Evolutionary conservation across 2,797 vertebrate species (phyloP).

Genomic region (Micromesistius poutassou): DNA sequence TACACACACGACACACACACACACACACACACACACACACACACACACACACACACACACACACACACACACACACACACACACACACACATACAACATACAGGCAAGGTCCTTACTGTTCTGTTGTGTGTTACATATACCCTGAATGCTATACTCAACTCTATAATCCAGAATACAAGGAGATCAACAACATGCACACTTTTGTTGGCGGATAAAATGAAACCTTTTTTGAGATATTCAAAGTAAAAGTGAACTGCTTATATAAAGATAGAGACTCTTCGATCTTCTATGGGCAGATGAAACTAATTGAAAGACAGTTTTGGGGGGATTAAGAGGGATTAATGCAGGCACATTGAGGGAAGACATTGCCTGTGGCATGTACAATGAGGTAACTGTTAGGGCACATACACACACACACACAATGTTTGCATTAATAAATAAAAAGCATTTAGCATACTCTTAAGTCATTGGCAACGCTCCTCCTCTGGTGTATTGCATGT

Average conservation of each 20-base stretch:
- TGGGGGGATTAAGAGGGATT: neutral
- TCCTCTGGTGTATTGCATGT: too few species aligned
- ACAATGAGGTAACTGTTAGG: neutral
- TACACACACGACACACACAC: neutral
- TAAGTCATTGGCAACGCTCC: too few species aligned
- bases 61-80: neutral
- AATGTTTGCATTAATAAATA: constrained; percentile 1
- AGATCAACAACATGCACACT: neutral
- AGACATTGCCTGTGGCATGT: neutral
- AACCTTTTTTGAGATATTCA: neutral
- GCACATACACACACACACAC: neutral
- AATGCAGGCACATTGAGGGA: neutral
- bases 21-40: too few species aligned
- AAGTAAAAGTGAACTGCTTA: neutral
- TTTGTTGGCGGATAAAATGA: neutral
- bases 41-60: neutral
- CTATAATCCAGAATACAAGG: neutral
- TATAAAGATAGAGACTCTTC: neutral
- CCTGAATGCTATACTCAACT: neutral
- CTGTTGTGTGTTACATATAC: neutral
- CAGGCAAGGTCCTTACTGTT: neutral
- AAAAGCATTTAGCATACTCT: neutral
- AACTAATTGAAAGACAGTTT: neutral
- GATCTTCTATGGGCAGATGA: neutral
- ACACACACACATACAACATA: neutral